Base-by-base conservation (phyloP, 2,113 vertebrate genomes). In the Apistogramma diplotaenia region DNA sequence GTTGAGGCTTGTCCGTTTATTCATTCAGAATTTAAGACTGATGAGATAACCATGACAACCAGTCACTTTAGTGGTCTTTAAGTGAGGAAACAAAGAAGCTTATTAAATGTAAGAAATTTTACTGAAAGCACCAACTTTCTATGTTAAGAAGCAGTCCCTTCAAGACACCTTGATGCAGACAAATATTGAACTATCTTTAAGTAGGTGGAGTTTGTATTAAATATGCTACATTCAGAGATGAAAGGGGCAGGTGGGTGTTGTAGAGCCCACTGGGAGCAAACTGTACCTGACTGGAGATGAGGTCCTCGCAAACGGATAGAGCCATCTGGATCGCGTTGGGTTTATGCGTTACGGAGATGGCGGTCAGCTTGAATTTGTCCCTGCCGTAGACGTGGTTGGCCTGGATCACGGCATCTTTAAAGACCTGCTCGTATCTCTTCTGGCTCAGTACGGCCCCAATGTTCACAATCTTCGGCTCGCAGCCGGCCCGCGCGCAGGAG, bases 301-400 rank as follows among this genome's bases (percentile, higher is more conserved):
- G 97, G 93, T 98, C 97, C 93, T 99, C 98, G 90, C 98, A 99
- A 40, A 99, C 98, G 35, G 98, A 99, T 72, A 99, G 96, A 79
- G 98, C 98, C 98, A 99, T 99, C 95, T 99, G 97, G 91, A 99
- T 99, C 84, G 98, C 98, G 87, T 99, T 99, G 89, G 96, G 97
- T 81, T 97, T 98, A 93, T 99, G 98, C 19, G 97, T 99, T 87
- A 99, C 98, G 6, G 97, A 99, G 92, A 98, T 99, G 91, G 97
- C 98, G 62, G 97, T 99, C 90, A 99, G 96, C 90, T 98, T 98
- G 91, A 99, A 97, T 94, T 98, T 98, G 93, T 97, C 97, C 87
- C 96, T 94, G 87, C 97, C 97, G 29, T 97, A 97, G n/a, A 98
- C 93, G 89, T 97, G 97, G 96, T 99, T 99, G 89, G 97, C 97